Percentiles rank a stretch among this genome's conserved stretches.
Evolutionary conservation across 37 sponge, comb jelly and placozoan species (phyloP).

Genomic region (Aplysina aerophoba): DNA sequence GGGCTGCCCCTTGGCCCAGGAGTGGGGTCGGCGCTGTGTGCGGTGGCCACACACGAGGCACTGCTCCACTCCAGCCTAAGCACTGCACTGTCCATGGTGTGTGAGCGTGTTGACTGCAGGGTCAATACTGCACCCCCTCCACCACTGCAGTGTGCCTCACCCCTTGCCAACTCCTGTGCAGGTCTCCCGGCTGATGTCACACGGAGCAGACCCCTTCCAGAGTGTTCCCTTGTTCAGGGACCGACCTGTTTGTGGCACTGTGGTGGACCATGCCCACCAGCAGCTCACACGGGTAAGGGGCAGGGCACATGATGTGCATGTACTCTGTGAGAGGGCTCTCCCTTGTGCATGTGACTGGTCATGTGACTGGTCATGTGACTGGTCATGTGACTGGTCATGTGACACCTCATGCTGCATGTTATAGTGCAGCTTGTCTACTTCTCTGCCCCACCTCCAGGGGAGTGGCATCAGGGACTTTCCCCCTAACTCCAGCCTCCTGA

Average conservation of each 20-base stretch:
- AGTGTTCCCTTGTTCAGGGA: slow-evolving; percentile 46
- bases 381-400: background rate
- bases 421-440: background rate
- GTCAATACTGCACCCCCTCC: background rate
- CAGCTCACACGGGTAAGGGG: slow-evolving; percentile 60
- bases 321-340: background rate
- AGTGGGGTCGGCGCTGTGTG: slow-evolving; percentile 76
- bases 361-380: no score
- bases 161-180: background rate
- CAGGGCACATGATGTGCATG: background rate
- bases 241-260: slow-evolving; percentile 46
- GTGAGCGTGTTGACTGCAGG: no score
- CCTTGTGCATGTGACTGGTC: background rate
- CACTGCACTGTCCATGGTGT: slow-evolving; percentile 41
- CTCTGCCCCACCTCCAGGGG: slow-evolving; percentile 7
- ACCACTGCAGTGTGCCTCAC: background rate
- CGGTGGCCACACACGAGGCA: slow-evolving; percentile 50
- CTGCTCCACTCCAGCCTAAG: slow-evolving; percentile 15
- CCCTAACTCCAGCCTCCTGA: no score
- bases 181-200: slow-evolving; percentile 46
- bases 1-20: slow-evolving; percentile 66
- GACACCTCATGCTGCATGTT: background rate
- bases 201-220: slow-evolving; percentile 54
- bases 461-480: slow-evolving; percentile 44
- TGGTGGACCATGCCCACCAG: slow-evolving; percentile 72